These are phyloP conservation scores for Todiramphus chloris DNA, from an alignment of 2,113 vertebrate species.

Conservation along the genomic window DNA sequence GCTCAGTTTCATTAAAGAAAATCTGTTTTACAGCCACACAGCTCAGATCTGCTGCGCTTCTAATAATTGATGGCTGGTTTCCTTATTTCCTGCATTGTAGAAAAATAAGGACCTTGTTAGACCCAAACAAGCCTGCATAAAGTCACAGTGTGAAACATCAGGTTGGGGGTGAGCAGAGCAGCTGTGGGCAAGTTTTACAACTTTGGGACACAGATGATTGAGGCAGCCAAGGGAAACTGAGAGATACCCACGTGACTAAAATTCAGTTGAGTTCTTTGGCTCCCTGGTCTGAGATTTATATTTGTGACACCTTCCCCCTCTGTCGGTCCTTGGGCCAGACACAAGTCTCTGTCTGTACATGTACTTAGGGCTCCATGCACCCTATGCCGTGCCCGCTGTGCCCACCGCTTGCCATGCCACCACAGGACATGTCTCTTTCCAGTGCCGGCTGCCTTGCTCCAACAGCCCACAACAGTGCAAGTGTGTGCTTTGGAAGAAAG, in stretches of 20 bases:
- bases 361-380: not conserved
- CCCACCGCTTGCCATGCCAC: not conserved
- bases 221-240: constrained; percentile 33
- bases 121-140: constrained; percentile 69
- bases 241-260: constrained; percentile 46
- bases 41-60: constrained; percentile 59
- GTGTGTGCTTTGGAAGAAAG: constrained; percentile 42
- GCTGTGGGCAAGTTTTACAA: constrained; percentile 51
- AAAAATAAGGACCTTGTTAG: constrained; percentile 75
- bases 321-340: constrained; percentile 42
- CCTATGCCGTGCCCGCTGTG: not conserved
- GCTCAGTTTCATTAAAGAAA: constrained; percentile 84
- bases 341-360: constrained; percentile 30
- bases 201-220: not conserved
- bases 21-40: constrained; percentile 70
- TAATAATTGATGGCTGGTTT: constrained; percentile 73
- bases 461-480: not conserved
- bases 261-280: constrained; percentile 37
- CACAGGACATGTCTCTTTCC: rapidly evolving
- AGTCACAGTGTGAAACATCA: constrained; percentile 67
- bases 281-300: constrained; percentile 47
- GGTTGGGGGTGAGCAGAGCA: constrained; percentile 52
- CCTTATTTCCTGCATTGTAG: constrained; percentile 73
- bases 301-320: constrained; percentile 48
- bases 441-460: not conserved